These are phyloP conservation scores for Channa striata DNA, from an alignment of 2,797 vertebrate genomes.

Conservation along the genomic window DNA sequence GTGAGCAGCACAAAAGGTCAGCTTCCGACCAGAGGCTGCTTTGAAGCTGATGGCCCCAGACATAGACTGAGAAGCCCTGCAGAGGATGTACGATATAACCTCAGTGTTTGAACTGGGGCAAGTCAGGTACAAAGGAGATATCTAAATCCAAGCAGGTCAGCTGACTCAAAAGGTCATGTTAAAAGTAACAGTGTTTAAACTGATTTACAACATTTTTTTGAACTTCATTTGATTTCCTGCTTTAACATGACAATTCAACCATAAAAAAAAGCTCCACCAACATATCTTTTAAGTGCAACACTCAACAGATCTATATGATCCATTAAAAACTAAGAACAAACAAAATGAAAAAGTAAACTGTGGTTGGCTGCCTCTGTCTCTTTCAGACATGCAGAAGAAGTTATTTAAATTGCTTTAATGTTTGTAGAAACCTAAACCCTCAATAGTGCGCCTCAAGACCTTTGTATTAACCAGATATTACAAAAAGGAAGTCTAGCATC, in stretches of 20 bases:
- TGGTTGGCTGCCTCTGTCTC: neutral
- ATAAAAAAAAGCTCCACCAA: neutral
- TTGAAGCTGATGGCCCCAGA: constrained; percentile 63
- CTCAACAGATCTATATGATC: neutral
- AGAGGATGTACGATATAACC: constrained; percentile 53
- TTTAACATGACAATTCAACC: neutral
- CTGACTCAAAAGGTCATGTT: constrained; percentile 30
- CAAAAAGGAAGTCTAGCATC: constrained; percentile 35
- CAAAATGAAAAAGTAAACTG: neutral
- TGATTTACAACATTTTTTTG: neutral
- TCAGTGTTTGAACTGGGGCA: constrained; percentile 36
- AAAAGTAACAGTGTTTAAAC: neutral
- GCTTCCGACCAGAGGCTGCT: constrained; percentile 34
- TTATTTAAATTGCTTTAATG: neutral
- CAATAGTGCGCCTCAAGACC: constrained; percentile 19
- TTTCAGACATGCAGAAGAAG: neutral
- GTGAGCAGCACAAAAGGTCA: constrained; percentile 51
- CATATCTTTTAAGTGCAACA: neutral
- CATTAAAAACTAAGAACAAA: neutral
- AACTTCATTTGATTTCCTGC: constrained; percentile 8
- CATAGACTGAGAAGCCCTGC: constrained; percentile 36
- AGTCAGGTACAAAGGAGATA: constrained; percentile 32
- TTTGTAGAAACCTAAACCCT: constrained; percentile 2
- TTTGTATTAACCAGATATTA: constrained; percentile 37
- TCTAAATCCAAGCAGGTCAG: constrained; percentile 30